phyloP scores from a whole-genome alignment of 2,797 vertebrate genomes.

The Champsocephalus gunnari region DNA sequence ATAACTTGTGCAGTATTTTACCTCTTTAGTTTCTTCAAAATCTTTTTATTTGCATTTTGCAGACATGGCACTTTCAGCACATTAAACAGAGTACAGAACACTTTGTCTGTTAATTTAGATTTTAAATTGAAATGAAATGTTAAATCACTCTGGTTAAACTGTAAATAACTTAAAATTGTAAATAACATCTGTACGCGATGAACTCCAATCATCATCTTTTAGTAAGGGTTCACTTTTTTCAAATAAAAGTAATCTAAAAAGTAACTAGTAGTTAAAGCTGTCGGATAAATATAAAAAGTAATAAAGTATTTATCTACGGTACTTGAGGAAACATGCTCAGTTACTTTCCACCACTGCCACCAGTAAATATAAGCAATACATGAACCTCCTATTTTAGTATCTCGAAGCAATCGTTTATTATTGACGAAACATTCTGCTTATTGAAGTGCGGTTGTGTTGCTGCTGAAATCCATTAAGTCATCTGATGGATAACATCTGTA shows the following conservation, averaged over 20 bases:
- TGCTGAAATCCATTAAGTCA: constrained; percentile 18
- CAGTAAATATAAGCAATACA: neutral
- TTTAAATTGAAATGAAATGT: neutral
- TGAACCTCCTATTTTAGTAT: neutral
- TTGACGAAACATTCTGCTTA: constrained; percentile 1
- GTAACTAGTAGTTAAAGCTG: neutral
- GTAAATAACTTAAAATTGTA: neutral
- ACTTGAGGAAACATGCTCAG: neutral
- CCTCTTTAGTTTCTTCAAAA: neutral
- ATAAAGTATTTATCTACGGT: neutral
- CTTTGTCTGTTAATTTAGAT: no score
- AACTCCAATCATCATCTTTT: neutral
- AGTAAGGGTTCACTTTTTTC: no score
- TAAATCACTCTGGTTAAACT: neutral
- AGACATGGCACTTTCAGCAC: no score
- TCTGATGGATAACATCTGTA: constrained; percentile 44
- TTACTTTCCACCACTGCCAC: neutral
- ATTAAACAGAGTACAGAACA: no score
- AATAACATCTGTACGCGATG: neutral
- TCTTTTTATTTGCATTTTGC: neutral
- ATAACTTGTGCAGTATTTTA: neutral
- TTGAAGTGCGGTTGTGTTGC: constrained; percentile 31
- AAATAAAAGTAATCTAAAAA: neutral
- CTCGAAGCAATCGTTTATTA: constrained; percentile 17
- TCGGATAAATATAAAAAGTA: neutral